Conservation (phyloP, 2,888 invertebrate species). For the Heteromyza rotundicornis region DNA sequence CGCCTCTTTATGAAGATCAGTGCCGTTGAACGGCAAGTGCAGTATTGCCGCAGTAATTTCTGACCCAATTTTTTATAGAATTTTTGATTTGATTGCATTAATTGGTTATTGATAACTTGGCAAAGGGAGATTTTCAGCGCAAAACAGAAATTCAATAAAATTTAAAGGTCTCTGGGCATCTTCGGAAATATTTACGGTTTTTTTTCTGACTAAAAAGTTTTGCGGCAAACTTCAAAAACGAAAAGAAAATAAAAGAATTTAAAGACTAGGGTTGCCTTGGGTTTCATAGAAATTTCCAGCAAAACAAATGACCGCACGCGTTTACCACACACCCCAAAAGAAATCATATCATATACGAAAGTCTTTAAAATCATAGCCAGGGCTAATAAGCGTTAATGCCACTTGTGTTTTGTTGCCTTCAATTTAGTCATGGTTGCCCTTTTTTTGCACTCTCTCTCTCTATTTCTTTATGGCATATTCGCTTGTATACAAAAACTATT, state of each 20-base stretch:
- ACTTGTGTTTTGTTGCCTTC: background rate
- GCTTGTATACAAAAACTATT: background rate
- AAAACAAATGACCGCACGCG: slow-evolving; percentile 4
- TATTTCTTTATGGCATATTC: background rate
- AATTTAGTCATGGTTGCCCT: background rate
- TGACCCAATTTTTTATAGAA: background rate
- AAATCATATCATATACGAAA: too few relatives aligned
- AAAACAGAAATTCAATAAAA: too few relatives aligned
- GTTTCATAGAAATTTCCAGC: background rate
- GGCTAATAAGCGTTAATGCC: background rate
- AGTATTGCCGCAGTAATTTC: background rate
- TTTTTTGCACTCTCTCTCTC: background rate
- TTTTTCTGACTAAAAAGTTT: too few relatives aligned
- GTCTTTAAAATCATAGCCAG: background rate
- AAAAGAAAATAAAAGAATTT: too few relatives aligned
- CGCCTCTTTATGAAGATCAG: background rate
- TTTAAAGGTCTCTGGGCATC: too few relatives aligned
- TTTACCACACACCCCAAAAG: background rate
- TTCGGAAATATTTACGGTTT: too few relatives aligned
- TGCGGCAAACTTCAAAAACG: background rate
- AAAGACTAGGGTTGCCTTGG: too few relatives aligned
- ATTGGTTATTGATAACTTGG: background rate
- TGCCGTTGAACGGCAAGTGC: too few relatives aligned
- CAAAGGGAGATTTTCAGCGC: too few relatives aligned
- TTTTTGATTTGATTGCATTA: background rate